Evolutionary conservation across 2,113 vertebrate species (phyloP).

Genomic region (Prochilodus magdalenae): DNA sequence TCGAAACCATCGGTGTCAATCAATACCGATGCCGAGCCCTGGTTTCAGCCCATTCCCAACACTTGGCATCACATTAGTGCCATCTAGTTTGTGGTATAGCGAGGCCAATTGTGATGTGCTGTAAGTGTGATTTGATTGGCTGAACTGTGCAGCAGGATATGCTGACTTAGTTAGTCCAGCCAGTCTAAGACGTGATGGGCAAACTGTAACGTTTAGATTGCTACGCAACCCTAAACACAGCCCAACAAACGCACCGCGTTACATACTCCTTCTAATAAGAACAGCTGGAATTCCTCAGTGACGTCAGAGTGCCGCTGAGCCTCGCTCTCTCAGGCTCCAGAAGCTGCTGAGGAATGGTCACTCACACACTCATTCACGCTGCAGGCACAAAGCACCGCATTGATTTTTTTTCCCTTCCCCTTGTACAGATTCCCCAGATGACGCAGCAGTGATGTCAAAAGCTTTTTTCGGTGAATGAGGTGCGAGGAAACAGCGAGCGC

Average conservation of each 20-base stretch:
- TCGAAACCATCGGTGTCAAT: too few species aligned
- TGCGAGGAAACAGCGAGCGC: not conserved
- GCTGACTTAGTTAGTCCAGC: not conserved
- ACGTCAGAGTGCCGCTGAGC: not conserved
- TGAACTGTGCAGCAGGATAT: not conserved
- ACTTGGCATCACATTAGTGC: too few species aligned
- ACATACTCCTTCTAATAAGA: not conserved
- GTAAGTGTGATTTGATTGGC: not conserved
- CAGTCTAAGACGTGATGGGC: not conserved
- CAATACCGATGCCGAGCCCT: too few species aligned
- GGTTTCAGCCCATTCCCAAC: too few species aligned
- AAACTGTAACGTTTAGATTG: not conserved
- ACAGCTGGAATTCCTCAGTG: constrained; percentile 9
- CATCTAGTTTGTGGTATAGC: too few species aligned
- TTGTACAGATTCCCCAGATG: constrained; percentile 3
- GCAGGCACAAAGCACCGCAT: not conserved
- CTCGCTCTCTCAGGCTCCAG: not conserved
- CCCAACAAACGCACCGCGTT: not conserved
- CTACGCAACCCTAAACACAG: not conserved
- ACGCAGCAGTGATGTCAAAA: constrained; percentile 34
- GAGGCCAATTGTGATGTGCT: too few species aligned
- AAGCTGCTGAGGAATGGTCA: not conserved
- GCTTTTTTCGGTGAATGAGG: not conserved
- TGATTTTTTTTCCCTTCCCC: constrained; percentile 1
- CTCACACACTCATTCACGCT: not conserved